Evolutionary conservation across 2,113 vertebrate species (phyloP).

Genomic region (Myrmecophaga tridactyla): DNA sequence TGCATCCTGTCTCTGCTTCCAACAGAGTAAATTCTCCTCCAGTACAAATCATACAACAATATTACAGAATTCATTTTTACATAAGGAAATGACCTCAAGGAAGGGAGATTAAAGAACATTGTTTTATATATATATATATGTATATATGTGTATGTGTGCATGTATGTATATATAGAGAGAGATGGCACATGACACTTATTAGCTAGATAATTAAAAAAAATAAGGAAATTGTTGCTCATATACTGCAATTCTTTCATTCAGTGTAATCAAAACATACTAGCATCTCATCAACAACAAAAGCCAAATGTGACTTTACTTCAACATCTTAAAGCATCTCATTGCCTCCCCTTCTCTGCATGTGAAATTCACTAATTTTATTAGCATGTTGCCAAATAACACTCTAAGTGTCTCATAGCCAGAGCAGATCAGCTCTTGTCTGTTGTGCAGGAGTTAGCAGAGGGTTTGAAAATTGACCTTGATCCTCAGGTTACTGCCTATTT

Average conservation of each 20-base stretch:
- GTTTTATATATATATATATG: not conserved
- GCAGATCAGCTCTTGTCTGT: not conserved
- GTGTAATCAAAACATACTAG: not conserved
- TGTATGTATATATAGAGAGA: no score
- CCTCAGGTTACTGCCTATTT: slow-evolving; percentile 18
- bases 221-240: not conserved
- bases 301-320: not conserved
- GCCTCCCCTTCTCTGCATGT: not conserved
- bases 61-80: not conserved
- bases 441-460: slow-evolving; percentile 17
- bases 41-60: not conserved
- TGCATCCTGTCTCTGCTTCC: not conserved
- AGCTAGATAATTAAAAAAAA: not conserved
- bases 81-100: not conserved
- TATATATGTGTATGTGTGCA: no score
- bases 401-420: not conserved
- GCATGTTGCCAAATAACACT: not conserved
- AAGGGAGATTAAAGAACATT: not conserved
- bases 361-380: slow-evolving; percentile 16
- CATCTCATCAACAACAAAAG: slow-evolving; percentile 8
- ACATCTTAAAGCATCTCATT: not conserved
- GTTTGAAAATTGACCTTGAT: not conserved
- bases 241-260: not conserved
- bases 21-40: not conserved
- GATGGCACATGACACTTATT: not conserved